Base-by-base conservation (phyloP, 2,888 invertebrate genomes). In the Chrysina gloriosa region DNA sequence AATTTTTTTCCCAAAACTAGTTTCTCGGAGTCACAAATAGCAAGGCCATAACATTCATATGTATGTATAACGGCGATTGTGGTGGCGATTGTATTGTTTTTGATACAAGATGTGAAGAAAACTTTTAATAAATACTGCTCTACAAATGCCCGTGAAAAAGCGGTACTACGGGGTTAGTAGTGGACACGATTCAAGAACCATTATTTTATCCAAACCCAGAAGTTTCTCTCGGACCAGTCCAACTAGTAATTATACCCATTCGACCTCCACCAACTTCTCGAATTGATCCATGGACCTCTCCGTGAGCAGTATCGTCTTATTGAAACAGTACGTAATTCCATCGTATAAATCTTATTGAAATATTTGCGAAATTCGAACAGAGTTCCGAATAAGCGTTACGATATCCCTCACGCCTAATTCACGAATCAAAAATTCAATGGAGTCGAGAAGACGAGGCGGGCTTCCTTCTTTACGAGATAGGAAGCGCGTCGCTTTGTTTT, bases 341-440 rank as follows among this genome's bases (percentile, higher is more conserved):
- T 25, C 6, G 58, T 25, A 58, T 58, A 58, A 39, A 58, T 39
- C 56, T 39, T 58, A 39, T 58, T 58, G 39, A 39, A 58, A 39
- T 39, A 58, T 39, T 39, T 27, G 14, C 7, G 19, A 9, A 39
- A 39, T 31, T 19, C 25, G 25, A 58, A 58, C 25, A 25, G 58
- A n/a, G 6, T 7, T 23, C 56, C n/a, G 39, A 39, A 39, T 19
- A 25, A 58, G 27, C 7, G 29, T 16, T 45, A 45, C 21, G 45
- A 7, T 45, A 45, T 45, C 45, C 9, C 45, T 16, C 19, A 21
- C n/a, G 21, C 9, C 9, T 3, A 2, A 2, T 45, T 45, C 21
- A 21, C 9, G 9, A 45, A 2, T 45, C 21, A 3, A 9, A 21
- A 21, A 7, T 19, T 45, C 21, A 45, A 9, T 1, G 16, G 21